These are phyloP conservation scores for Rhadinocentrus ornatus DNA, from an alignment of 2,797 vertebrate genomes.

Conservation along the genomic window DNA sequence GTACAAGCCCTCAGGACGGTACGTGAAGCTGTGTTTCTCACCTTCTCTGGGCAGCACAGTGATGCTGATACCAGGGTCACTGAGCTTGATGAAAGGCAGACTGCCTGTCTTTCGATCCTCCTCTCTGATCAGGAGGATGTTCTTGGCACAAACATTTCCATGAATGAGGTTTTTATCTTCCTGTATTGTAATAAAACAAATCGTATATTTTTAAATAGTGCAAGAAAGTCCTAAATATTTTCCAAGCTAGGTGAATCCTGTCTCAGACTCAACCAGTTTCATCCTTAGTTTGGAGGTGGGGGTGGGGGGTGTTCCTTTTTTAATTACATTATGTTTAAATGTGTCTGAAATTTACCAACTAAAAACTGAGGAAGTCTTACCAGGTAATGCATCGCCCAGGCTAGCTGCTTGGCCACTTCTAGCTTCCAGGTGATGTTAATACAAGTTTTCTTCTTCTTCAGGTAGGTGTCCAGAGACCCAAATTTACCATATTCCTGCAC, in stretches of 20 bases:
- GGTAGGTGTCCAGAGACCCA: constrained; percentile 94
- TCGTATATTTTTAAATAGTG: not conserved
- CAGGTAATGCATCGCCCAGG: constrained; percentile 97
- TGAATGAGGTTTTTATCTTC: constrained; percentile 93
- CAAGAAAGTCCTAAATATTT: not conserved
- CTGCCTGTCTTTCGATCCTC: constrained; percentile 92
- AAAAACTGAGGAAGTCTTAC: constrained; percentile 75
- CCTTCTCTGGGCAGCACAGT: constrained; percentile 93
- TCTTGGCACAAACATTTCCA: constrained; percentile 96
- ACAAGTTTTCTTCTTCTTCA: constrained; percentile 91
- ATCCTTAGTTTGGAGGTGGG: too few species aligned
- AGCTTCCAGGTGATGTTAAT: constrained; percentile 98
- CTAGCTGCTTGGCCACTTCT: constrained; percentile 95
- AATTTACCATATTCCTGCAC: constrained; percentile 97
- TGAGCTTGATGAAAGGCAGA: constrained; percentile 95
- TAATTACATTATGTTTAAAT: not conserved
- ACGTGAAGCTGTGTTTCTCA: constrained; percentile 72
- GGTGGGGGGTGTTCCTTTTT: too few species aligned
- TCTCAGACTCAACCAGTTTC: not conserved
- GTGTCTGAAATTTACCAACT: not conserved
- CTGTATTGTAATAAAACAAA: constrained; percentile 66
- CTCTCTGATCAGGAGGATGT: constrained; percentile 94
- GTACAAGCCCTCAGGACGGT: not conserved
- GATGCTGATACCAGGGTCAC: constrained; percentile 95
- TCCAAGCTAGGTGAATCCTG: not conserved